phyloP scores from a whole-genome alignment of 2,888 invertebrate species.

The Adelognathus sp. region DNA sequence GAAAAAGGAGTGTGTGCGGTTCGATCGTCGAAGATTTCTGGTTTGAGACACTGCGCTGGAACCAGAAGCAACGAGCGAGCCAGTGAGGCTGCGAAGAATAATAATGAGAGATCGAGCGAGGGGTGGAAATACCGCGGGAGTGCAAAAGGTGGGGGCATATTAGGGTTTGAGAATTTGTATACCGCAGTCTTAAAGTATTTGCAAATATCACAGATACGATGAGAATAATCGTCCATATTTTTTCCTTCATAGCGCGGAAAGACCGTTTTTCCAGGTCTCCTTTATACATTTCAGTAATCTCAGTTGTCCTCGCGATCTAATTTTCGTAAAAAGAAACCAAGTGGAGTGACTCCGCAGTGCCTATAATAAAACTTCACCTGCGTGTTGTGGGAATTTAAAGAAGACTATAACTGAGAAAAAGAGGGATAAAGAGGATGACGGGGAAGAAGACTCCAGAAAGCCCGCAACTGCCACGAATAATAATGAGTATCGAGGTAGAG shows the following conservation, averaged over 20 bases:
- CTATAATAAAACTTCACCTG: too few relatives aligned
- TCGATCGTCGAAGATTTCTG: constrained; percentile 30
- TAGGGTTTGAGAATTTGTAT: constrained; percentile 38
- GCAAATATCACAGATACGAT: neutral
- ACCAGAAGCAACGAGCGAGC: constrained; percentile 48
- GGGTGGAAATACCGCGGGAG: constrained; percentile 46
- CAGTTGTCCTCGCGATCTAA: too few relatives aligned
- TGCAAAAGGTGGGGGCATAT: constrained; percentile 43
- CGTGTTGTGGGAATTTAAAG: too few relatives aligned
- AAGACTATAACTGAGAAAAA: constrained; percentile 23
- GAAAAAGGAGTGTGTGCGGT: constrained; percentile 9
- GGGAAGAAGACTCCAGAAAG: constrained; percentile 35
- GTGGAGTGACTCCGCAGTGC: neutral
- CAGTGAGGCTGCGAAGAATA: constrained; percentile 62
- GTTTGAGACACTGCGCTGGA: constrained; percentile 17
- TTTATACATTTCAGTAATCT: too few relatives aligned
- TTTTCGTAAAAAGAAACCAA: too few relatives aligned
- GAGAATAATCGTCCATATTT: too few relatives aligned
- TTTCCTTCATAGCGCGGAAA: too few relatives aligned
- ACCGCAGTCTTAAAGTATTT: constrained; percentile 25
- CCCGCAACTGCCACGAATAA: constrained; percentile 69
- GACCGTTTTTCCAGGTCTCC: too few relatives aligned
- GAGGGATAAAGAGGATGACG: constrained; percentile 46
- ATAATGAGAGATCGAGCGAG: constrained; percentile 60
- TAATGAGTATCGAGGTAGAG: constrained; percentile 67